Conservation (phyloP, 2,888 invertebrate genomes). For the Amblyteles armatorius region DNA sequence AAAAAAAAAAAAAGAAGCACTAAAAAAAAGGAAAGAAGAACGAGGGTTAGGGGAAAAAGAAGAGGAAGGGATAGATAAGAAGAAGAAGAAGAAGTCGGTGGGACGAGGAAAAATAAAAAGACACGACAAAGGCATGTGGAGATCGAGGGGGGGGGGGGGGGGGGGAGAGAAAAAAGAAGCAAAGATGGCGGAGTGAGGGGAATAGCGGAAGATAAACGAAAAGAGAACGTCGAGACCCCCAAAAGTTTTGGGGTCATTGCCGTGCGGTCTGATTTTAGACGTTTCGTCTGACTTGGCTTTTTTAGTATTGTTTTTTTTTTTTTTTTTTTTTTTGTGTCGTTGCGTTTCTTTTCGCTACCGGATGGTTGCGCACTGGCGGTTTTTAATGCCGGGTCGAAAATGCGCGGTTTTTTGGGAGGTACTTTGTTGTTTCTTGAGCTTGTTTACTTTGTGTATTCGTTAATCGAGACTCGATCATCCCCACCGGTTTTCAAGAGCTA, state of each 20-base stretch:
- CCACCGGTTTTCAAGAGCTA: neutral
- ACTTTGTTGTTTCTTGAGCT: slow-evolving; percentile 11
- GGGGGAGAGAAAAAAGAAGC: slow-evolving; percentile 30
- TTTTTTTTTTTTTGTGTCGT: slow-evolving; percentile 69
- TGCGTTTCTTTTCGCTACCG: slow-evolving; percentile 68
- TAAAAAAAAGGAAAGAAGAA: slow-evolving; percentile 59
- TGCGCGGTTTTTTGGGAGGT: slow-evolving; percentile 11
- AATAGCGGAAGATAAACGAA: slow-evolving; percentile 54
- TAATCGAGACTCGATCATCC: slow-evolving; percentile 18
- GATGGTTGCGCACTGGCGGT: slow-evolving; percentile 68
- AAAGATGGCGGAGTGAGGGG: slow-evolving; percentile 37
- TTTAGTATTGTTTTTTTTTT: slow-evolving; percentile 60
- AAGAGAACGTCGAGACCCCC: slow-evolving; percentile 71
- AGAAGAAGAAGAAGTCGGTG: slow-evolving; percentile 46
- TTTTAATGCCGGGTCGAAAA: neutral
- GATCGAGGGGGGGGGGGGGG: slow-evolving; percentile 11
- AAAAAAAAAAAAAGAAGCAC: slow-evolving; percentile 21
- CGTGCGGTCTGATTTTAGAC: slow-evolving; percentile 73
- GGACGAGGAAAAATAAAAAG: slow-evolving; percentile 39
- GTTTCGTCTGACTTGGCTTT: slow-evolving; percentile 64
- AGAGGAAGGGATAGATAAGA: slow-evolving; percentile 63
- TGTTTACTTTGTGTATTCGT: neutral
- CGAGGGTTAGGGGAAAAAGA: slow-evolving; percentile 56
- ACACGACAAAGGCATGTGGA: slow-evolving; percentile 17
- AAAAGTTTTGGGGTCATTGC: slow-evolving; percentile 82